Conservation (phyloP, 2,888 invertebrate genomes). For the Pollenia labialis region DNA sequence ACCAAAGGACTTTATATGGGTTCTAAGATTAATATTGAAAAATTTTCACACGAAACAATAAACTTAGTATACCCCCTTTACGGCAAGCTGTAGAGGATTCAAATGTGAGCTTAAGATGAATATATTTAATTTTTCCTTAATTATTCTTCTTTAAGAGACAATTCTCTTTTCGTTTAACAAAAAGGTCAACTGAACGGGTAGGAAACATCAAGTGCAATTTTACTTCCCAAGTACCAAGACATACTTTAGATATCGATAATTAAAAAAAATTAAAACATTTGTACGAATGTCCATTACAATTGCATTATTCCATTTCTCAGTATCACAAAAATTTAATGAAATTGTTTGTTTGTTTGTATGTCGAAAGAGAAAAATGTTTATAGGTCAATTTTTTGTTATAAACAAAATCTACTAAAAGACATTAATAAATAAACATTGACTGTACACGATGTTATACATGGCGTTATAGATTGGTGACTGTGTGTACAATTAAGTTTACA, state of each 20-base stretch:
- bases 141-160: no score
- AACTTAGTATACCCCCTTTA: no score
- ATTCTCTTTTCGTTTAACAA: no score
- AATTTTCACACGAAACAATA: no score
- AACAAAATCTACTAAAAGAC: slow-evolving; percentile 42
- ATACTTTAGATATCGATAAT: not conserved
- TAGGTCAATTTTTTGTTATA: slow-evolving; percentile 51
- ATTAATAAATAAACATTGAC: slow-evolving; percentile 35
- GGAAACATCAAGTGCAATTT: no score
- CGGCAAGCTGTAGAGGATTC: no score
- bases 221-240: not conserved
- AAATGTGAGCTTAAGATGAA: no score
- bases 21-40: no score
- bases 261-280: not conserved
- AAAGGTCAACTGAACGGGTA: no score
- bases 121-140: no score
- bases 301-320: not conserved
- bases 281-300: not conserved
- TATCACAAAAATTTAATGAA: slow-evolving; percentile 43
- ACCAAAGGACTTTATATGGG: no score
- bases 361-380: slow-evolving; percentile 44
- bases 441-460: slow-evolving; percentile 9
- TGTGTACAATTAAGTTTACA: slow-evolving; percentile 27
- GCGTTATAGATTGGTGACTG: slow-evolving; percentile 23
- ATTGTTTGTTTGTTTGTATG: slow-evolving; percentile 45